Percentiles rank a stretch among this genome's conserved stretches.
These are phyloP conservation scores for Bombus fervidus DNA, from an alignment of 1,140 invertebrate genomes.

Conservation along the genomic window DNA sequence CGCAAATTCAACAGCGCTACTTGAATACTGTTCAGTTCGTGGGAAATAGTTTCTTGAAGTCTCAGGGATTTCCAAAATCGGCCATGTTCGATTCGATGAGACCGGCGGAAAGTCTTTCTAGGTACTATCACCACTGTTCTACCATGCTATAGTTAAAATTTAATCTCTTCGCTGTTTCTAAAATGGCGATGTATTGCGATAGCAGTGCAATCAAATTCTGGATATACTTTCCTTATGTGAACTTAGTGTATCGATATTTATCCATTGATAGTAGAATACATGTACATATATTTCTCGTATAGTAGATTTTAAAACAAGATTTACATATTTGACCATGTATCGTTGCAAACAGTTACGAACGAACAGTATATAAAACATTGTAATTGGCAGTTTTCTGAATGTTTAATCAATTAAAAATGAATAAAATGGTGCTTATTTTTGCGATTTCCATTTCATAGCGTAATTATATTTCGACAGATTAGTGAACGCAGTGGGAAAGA, in stretches of 20 bases:
- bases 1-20: constrained; percentile 89
- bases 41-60: constrained; percentile 89
- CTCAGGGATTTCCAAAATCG: constrained; percentile 88
- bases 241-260: too few relatives aligned
- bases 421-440: too few relatives aligned
- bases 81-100: constrained; percentile 87
- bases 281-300: too few relatives aligned
- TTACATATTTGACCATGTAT: too few relatives aligned
- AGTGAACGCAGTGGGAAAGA: constrained; percentile 86
- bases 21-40: constrained; percentile 87
- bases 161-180: background rate
- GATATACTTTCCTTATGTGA: too few relatives aligned
- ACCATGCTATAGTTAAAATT: background rate
- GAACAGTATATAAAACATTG: too few relatives aligned
- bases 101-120: constrained; percentile 86
- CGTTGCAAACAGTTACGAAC: too few relatives aligned
- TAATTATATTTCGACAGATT: constrained; percentile 73
- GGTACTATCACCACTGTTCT: constrained; percentile 59
- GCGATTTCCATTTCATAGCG: background rate
- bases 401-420: too few relatives aligned
- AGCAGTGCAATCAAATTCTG: background rate
- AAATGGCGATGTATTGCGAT: background rate
- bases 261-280: too few relatives aligned
- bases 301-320: too few relatives aligned
- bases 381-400: too few relatives aligned